A percentile compares a stretch with the other conserved stretches of the same genome.
These are phyloP conservation scores for Sebastes oblongus DNA, from an alignment of 2,797 vertebrate genomes.

Conservation along the genomic window DNA sequence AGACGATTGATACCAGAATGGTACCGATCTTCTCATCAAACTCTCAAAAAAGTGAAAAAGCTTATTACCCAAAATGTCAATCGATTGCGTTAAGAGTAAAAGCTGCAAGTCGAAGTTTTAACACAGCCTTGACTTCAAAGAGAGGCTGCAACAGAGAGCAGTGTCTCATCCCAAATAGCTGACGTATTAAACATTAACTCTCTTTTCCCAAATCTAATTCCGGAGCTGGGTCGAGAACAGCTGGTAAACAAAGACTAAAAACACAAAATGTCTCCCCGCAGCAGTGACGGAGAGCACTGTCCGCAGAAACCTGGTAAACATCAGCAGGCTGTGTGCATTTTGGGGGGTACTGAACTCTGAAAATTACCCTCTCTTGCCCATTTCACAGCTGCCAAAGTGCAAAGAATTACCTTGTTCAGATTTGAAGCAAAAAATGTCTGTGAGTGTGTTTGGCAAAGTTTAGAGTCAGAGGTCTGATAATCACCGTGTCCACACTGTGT, in stretches of 20 bases:
- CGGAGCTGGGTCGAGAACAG: background rate
- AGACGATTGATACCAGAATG: background rate
- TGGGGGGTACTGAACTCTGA: slow-evolving; percentile 1
- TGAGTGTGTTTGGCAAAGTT: background rate
- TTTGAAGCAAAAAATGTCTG: background rate
- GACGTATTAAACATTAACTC: background rate
- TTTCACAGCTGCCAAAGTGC: slow-evolving; percentile 10
- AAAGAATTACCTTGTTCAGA: background rate
- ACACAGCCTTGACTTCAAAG: background rate
- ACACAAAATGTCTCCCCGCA: background rate
- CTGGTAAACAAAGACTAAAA: slow-evolving; percentile 9
- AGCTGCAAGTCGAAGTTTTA: background rate
- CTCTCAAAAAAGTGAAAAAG: background rate
- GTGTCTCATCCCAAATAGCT: background rate
- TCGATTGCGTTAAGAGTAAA: background rate
- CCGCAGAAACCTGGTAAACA: slow-evolving; percentile 13
- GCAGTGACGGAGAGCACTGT: background rate
- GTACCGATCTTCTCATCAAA: too few relatives aligned
- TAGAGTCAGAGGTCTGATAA: background rate
- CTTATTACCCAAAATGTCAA: background rate
- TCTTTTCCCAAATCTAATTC: background rate
- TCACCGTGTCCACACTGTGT: background rate
- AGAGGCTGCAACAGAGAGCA: background rate
- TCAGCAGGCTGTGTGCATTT: background rate
- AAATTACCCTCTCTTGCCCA: slow-evolving; percentile 2